phyloP scores from a whole-genome alignment of 2,888 invertebrate genomes.

The Eurois occulta region DNA sequence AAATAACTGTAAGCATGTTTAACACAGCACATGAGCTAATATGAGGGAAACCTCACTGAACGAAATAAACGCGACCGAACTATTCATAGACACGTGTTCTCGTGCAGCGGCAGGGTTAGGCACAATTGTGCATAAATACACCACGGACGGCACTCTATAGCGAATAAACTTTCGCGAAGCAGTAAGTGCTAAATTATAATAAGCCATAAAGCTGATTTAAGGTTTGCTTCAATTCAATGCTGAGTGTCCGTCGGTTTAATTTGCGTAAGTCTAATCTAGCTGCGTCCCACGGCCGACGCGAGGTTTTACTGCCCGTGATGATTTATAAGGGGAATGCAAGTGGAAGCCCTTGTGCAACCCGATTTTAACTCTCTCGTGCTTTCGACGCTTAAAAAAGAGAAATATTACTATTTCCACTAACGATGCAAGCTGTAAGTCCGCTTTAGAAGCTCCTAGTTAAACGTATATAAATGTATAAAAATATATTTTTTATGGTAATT shows the following conservation, averaged over 20 bases:
- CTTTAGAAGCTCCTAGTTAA: conserved; percentile 37
- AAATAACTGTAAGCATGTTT: conserved; percentile 47
- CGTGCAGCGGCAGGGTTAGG: background rate
- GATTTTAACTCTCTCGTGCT: conserved; percentile 42
- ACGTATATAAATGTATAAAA: conserved; percentile 40
- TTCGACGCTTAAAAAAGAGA: conserved; percentile 58
- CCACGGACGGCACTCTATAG: conserved; percentile 18
- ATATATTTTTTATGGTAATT: conserved; percentile 41
- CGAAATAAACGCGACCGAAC: conserved; percentile 33
- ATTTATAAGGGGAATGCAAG: conserved; percentile 64
- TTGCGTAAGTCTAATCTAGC: conserved; percentile 74
- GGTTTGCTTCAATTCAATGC: conserved; percentile 60
- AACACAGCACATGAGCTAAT: background rate
- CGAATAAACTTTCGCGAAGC: conserved; percentile 38
- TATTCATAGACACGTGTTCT: conserved; percentile 49
- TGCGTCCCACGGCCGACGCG: conserved; percentile 52
- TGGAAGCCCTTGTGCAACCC: conserved; percentile 1
- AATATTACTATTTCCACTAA: conserved; percentile 59
- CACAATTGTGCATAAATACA: conserved; percentile 57
- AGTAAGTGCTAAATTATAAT: conserved; percentile 54
- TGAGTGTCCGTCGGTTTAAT: conserved; percentile 68
- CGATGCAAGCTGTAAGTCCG: conserved; percentile 52
- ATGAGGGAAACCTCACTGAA: conserved; percentile 26
- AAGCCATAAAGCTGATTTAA: conserved; percentile 69
- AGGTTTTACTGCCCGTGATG: conserved; percentile 64